Evolutionary conservation across 1,140 invertebrate species (phyloP).

Genomic region (Neodiprion lecontei): DNA sequence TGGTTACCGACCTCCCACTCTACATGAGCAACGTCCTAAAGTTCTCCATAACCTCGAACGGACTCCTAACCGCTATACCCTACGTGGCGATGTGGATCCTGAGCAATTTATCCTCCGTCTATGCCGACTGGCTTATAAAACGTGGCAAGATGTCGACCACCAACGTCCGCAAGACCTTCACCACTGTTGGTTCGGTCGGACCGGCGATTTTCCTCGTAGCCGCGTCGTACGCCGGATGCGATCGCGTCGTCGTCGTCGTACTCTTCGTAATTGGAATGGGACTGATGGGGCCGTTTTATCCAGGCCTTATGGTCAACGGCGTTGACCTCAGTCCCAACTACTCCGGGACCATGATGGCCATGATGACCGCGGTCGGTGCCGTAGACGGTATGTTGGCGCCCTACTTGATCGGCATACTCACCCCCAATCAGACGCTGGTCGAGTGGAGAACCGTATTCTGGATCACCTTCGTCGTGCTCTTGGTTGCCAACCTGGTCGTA

Average conservation of each 20-base stretch:
- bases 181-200: conserved; percentile 75
- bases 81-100: conserved; percentile 84
- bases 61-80: conserved; percentile 69
- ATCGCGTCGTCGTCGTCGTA: conserved; percentile 78
- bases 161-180: conserved; percentile 71
- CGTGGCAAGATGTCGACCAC: conserved; percentile 67
- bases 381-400: conserved; percentile 83
- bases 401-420: conserved; percentile 75
- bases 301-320: conserved; percentile 80
- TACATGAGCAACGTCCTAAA: conserved; percentile 58
- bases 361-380: conserved; percentile 71
- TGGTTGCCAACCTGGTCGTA: conserved; percentile 75
- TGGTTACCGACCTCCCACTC: conserved; percentile 47
- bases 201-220: conserved; percentile 73
- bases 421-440: conserved; percentile 70
- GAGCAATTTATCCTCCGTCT: conserved; percentile 80
- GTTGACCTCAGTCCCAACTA: conserved; percentile 52
- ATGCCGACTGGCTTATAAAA: conserved; percentile 71
- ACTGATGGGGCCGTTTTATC: conserved; percentile 83
- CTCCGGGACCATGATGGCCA: conserved; percentile 76
- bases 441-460: conserved; percentile 84
- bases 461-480: conserved; percentile 75
- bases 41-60: conserved; percentile 77
- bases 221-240: conserved; percentile 57
- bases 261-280: conserved; percentile 78